Base-by-base conservation (phyloP, 2,797 vertebrate species). In the Lophius americanus region DNA sequence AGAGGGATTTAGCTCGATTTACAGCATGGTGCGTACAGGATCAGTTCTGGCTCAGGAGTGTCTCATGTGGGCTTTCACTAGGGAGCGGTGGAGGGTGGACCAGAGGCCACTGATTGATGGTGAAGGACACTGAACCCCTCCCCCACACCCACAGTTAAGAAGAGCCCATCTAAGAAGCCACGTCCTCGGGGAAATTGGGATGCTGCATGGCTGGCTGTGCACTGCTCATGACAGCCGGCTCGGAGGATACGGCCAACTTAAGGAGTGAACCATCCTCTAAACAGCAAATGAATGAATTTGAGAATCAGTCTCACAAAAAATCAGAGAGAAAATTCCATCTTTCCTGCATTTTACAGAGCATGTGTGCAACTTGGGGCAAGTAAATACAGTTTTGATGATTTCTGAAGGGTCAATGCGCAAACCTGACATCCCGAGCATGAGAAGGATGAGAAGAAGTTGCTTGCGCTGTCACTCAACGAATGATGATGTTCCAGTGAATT, bases 71-170 rank as follows among this genome's bases (percentile, higher is more conserved):
- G 52, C 70, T 81, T 68, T 82, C 78, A 79, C 60, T 4, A 59
- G 75, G 73, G 83, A 77, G 68, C 77, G 58, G 72, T 44, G 63
- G 78, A 37, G 78, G 84, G 78, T 64, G 85, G 81, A 90, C 85
- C 87, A 85, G 84, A 91, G 86, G 91, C 85, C 87, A 87, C 86
- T 90, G 92, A 93, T 91, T 93, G 92, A 94, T 92, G 92, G 91
- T 92, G 89, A 93, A 93, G 92, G 92, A 94, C 91, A 86, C 83
- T 79, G 74, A 91, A 89, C 86, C 75, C 76, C 86, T 83, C 88
- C 85, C 78, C 78, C 81, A 55, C 33, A 63, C 53, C 38, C 41
- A 13, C 37, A 53, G 79, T 82, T 83, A 80, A 52, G 54, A 81
- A 58, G 75, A 90, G 83, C 81, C 76, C 79, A 70, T 79, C 69